Evolutionary conservation across 1,140 invertebrate genomes (phyloP).

Genomic region (Leptoteleia sp.): DNA sequence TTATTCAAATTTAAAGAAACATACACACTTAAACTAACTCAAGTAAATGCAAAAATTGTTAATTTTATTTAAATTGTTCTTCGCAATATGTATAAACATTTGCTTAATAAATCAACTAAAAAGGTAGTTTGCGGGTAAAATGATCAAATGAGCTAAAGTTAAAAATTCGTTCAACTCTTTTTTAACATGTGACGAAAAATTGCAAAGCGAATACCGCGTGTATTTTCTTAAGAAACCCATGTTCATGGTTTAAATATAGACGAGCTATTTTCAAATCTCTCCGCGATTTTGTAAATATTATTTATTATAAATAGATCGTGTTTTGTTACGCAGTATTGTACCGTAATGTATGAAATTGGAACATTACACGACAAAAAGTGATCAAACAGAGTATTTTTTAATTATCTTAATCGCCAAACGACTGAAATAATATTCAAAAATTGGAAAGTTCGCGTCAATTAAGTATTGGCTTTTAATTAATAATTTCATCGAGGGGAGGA

Average conservation of each 20-base stretch:
- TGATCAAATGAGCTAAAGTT: no score
- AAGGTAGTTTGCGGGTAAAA: no score
- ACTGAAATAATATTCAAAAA: no score
- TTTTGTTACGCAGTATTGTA: constrained; percentile 59
- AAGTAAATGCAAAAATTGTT: no score
- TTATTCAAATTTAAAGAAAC: no score
- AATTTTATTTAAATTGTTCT: no score
- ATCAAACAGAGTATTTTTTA: neutral
- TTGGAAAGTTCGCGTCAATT: no score
- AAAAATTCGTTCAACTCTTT: neutral
- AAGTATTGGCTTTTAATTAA: no score
- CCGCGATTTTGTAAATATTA: constrained; percentile 63
- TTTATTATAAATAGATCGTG: constrained; percentile 64
- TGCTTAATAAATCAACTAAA: no score
- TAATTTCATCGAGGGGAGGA: no score
- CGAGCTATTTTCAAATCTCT: constrained; percentile 61
- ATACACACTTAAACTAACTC: no score
- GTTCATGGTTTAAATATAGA: constrained; percentile 53
- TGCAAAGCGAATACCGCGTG: constrained; percentile 33
- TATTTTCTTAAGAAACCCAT: constrained; percentile 56
- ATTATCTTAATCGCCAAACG: neutral
- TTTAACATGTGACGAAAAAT: constrained; percentile 41
- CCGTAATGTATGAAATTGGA: constrained; percentile 15
- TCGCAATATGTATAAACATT: no score
- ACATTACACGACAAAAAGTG: constrained; percentile 2